Evolutionary conservation across 2,888 invertebrate genomes (phyloP).

Genomic region (Cheilosia soror): DNA sequence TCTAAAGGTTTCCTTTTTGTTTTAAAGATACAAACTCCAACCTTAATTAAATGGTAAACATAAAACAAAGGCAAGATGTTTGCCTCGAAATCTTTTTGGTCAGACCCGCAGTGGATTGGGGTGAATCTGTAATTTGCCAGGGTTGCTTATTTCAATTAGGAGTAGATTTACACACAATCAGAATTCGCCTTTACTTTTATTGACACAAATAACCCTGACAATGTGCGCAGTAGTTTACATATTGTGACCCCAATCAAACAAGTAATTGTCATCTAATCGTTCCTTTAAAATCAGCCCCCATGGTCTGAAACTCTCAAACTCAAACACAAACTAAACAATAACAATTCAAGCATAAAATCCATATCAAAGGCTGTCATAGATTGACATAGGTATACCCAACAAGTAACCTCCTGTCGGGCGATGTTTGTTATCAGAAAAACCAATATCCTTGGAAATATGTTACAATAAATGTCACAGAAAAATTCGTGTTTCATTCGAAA

Average conservation of each 20-base stretch:
- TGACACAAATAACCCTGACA: background rate
- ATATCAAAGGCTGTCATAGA: conserved; percentile 55
- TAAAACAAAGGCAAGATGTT: no score
- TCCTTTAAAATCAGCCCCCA: background rate
- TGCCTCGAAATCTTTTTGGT: no score
- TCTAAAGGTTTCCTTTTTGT: no score
- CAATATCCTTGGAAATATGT: conserved; percentile 31
- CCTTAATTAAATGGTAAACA: no score
- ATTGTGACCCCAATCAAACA: background rate
- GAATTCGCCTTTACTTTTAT: background rate
- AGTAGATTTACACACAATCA: background rate
- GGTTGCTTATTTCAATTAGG: no score
- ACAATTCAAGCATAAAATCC: conserved; percentile 15
- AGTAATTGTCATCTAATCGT: background rate
- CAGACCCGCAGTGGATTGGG: no score
- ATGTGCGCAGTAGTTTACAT: background rate
- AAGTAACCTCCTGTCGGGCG: background rate
- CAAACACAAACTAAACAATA: background rate
- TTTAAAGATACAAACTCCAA: no score
- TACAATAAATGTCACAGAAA: conserved; percentile 67
- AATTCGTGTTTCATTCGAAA: conserved; percentile 52
- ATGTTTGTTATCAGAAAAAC: conserved; percentile 5
- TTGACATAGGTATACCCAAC: conserved; percentile 42
- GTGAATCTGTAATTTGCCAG: no score
- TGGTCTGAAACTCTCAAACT: no score